phyloP scores from a whole-genome alignment of 2,888 invertebrate species.

The Chrysodeixis includens region DNA sequence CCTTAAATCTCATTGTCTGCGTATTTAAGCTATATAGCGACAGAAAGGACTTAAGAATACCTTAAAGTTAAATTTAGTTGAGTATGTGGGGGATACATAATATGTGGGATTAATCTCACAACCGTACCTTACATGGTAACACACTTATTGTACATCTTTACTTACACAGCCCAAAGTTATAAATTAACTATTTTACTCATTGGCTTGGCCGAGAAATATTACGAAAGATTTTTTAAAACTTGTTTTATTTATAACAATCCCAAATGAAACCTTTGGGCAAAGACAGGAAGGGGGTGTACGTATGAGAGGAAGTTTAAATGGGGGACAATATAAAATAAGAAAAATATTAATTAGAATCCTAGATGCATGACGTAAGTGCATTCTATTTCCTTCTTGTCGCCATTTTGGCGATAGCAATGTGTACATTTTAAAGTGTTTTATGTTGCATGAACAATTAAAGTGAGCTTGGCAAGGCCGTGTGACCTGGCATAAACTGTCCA shows the following conservation, averaged over 20 bases:
- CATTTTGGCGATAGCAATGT: not conserved
- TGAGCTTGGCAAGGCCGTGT: not conserved
- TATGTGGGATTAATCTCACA: slow-evolving; percentile 55
- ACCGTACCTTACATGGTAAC: slow-evolving; percentile 46
- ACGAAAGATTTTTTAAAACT: slow-evolving; percentile 44
- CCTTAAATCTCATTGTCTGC: not conserved
- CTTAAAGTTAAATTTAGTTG: slow-evolving; percentile 8
- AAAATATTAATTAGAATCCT: not conserved
- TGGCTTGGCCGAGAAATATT: slow-evolving; percentile 67
- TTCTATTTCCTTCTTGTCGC: not conserved
- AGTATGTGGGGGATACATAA: slow-evolving; percentile 20
- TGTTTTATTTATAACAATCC: slow-evolving; percentile 38
- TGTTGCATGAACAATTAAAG: not conserved
- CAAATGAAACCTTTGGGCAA: not conserved
- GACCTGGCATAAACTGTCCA: not conserved
- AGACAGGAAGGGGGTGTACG: too few relatives aligned
- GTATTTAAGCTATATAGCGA: not conserved
- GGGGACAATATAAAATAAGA: not conserved
- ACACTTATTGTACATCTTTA: slow-evolving; percentile 48
- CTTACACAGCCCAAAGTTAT: slow-evolving; percentile 63
- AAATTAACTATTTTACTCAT: slow-evolving; percentile 48
- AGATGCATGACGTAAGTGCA: not conserved
- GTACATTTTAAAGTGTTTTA: too few relatives aligned
- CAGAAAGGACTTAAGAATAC: slow-evolving; percentile 6
- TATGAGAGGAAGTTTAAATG: too few relatives aligned